Base-by-base conservation (phyloP, 2,797 vertebrate species). In the Scomberomorus guttatus region DNA sequence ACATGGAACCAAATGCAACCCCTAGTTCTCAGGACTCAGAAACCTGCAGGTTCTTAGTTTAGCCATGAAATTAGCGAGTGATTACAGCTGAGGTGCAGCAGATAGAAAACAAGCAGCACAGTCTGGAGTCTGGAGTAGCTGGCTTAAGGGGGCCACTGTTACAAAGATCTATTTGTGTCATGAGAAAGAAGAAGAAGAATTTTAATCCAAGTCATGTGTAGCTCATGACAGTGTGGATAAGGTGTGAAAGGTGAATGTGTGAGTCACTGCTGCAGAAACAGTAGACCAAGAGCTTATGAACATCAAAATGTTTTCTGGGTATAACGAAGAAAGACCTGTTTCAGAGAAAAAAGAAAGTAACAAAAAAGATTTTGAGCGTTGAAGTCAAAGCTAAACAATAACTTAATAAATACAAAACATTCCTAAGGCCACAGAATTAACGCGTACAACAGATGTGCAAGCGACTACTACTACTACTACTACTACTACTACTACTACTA, bases 201-300 rank as follows among this genome's bases (percentile, higher is more conserved):
- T 60, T 59, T 24, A 25, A 46, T 46, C 50, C 11, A 71, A 32
- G n/a, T 65, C 15, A 66, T 72, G 37, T 48, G 27, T 37, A 2
- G 22, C 17, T 59, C 0, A 24, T 7, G 18, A 32, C 44, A 7
- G 5, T 67, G 10, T 17, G 22, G 42, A 18, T 14, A 62, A 63
- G 2, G 44, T 68, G 73, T 55, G 22, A 27, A 32, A 39, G 24
- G 34, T 39, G 24, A 50, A 22, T 14, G 3, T n/a, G n/a, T 48
- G 44, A 57, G 50, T 74, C 11, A 3, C 55, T 29, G 32, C 62
- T n/a, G 72, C 62, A 42, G 72, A 51, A 52, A 48, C 7, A 50
- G 29, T 8, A 32, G 13, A 76, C 10, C 3, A 14, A 34, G 17
- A 70, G 29, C 51, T 39, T 62, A 34, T 22, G 15, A 37, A 13